Evolutionary conservation across 2,888 invertebrate species (phyloP), one percentile per base, ranked within the genome.

Genomic region (Embidobia sp.): DNA sequence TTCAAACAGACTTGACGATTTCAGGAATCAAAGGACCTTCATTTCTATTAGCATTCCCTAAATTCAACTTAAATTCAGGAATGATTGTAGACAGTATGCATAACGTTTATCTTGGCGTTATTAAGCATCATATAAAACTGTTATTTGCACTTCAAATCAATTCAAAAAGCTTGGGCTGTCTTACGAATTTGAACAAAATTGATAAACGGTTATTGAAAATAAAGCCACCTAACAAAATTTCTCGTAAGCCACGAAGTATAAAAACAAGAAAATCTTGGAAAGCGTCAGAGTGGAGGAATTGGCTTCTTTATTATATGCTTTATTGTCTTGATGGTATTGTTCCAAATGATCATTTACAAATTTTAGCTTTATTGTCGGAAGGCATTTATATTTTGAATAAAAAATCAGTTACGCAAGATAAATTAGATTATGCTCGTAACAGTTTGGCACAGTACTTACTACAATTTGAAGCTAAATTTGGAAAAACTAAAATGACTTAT

Each of bases 231-330:
- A 53, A 42, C 27, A 11, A 3, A 1, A 18, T 55, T 11, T 29
- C 44, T 0, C 29, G 59, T 16, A 26, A 44, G n/a, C 59, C 59
- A 3, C 18, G 42, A 27, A 42, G 42, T 55, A 11, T 55, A 18
- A 27, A 16, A 8, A 42, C 42, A 42, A 29, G 42, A 5, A 40
- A 16, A 16, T 19, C 26, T 7, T 57, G 55, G 55, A 57, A 42
- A 42, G 55, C 55, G 0, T 59, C 59, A 13, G 59, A 59, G 15
- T 59, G 59, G 59, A 59, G 44, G 33, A 40, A 33, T 8, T 59
- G 33, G 37, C 33, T 59, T 5, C 2, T 59, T 5, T 33, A 27
- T 33, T 44, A 33, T 33, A 33, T 44, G 18, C 33, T 59, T 13
- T 11, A 18, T 3, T 33, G 44, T 10, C 6, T 59, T 3, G 37